Percentiles rank a stretch among this genome's conserved stretches.
Evolutionary conservation across 2,888 invertebrate species (phyloP).

Genomic region (Euproctis similis): DNA sequence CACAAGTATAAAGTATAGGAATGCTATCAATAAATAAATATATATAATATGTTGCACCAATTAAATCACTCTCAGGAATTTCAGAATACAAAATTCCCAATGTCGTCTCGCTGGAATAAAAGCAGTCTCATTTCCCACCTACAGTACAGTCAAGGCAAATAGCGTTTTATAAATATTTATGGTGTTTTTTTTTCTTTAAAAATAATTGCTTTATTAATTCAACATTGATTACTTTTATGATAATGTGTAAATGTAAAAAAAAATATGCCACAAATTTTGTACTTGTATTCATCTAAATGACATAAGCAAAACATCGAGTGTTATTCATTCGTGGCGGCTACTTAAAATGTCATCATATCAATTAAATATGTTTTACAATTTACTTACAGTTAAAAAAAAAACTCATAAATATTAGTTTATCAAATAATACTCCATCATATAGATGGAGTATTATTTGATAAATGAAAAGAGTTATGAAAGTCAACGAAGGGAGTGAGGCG

Average conservation of each 20-base stretch:
- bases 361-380: background rate
- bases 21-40: background rate
- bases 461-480: too few relatives aligned
- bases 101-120: constrained; percentile 14
- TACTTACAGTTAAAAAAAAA: too few relatives aligned
- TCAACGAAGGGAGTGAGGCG: too few relatives aligned
- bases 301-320: too few relatives aligned
- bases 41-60: constrained; percentile 1
- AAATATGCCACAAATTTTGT: too few relatives aligned
- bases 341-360: background rate
- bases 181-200: background rate
- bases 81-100: constrained; percentile 15
- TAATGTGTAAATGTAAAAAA: background rate
- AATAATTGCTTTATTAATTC: background rate
- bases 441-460: too few relatives aligned
- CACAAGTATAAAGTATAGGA: background rate
- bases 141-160: constrained; percentile 8
- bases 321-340: too few relatives aligned
- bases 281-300: too few relatives aligned
- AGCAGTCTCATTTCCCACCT: constrained; percentile 14
- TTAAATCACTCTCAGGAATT: constrained; percentile 6
- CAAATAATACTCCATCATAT: too few relatives aligned
- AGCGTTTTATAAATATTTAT: constrained; percentile 7
- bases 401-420: too few relatives aligned
- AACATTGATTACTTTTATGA: constrained; percentile 3